Percentiles rank a stretch among this genome's conserved stretches.
phyloP scores from a whole-genome alignment of 2,113 vertebrate species.

The Oostethus manadensis region DNA sequence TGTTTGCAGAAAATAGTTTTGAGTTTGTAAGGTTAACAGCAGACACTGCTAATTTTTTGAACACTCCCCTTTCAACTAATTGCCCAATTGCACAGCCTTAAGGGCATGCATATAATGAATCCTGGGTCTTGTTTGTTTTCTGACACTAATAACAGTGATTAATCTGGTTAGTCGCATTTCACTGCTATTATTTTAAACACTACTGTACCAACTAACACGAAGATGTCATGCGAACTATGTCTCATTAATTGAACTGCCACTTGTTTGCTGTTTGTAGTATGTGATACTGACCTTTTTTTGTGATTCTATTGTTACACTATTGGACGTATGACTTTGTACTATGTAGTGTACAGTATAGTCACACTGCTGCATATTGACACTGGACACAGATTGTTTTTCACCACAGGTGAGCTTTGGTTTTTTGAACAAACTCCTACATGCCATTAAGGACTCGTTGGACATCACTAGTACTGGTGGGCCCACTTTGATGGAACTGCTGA shows the following conservation, averaged over 20 bases:
- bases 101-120: too few relatives aligned
- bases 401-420: constrained; percentile 82
- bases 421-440: constrained; percentile 73
- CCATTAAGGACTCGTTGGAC: constrained; percentile 68
- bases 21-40: too few relatives aligned
- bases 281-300: neutral
- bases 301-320: neutral
- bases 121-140: too few relatives aligned
- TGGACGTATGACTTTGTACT: neutral
- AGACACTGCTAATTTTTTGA: too few relatives aligned
- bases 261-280: neutral
- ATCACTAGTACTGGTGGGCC: constrained; percentile 42
- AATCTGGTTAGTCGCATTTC: too few relatives aligned
- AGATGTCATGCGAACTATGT: neutral
- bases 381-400: constrained; percentile 23
- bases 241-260: neutral
- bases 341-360: neutral
- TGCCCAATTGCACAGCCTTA: too few relatives aligned
- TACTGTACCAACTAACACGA: too few relatives aligned
- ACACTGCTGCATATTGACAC: constrained; percentile 13
- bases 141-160: too few relatives aligned
- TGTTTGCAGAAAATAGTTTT: too few relatives aligned
- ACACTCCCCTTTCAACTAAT: too few relatives aligned
- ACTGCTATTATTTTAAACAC: too few relatives aligned
- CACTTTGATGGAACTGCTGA: constrained; percentile 75